Percentiles rank a stretch among this genome's conserved stretches.
phyloP scores from a whole-genome alignment of 2,113 vertebrate species.

The Bolborhynchus lineola region DNA sequence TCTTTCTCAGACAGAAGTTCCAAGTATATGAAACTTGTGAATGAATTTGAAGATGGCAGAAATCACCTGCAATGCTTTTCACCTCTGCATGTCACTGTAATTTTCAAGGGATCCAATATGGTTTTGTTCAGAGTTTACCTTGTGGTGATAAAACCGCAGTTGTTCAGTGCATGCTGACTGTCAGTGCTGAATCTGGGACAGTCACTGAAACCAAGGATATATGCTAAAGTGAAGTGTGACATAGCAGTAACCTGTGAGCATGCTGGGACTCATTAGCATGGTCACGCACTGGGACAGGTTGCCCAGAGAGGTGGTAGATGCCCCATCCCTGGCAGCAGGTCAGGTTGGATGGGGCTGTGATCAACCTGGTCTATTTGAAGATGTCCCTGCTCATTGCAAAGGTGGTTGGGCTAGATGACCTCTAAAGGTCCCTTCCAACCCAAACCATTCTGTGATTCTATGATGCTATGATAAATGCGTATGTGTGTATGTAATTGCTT shows the following conservation, averaged over 20 bases:
- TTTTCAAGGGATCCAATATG: background rate
- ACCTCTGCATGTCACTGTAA: background rate
- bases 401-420: background rate
- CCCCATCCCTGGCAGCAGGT: background rate
- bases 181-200: background rate
- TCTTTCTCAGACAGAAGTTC: background rate
- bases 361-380: background rate
- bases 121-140: background rate
- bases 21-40: background rate
- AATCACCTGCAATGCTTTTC: background rate
- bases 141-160: background rate
- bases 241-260: background rate
- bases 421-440: background rate
- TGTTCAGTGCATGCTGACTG: background rate
- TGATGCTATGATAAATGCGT: background rate
- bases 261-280: background rate
- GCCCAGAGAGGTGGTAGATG: background rate
- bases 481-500: background rate
- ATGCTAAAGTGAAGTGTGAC: background rate
- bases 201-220: background rate
- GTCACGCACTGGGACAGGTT: background rate
- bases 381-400: background rate
- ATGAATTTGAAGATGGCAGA: background rate
- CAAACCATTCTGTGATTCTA: background rate
- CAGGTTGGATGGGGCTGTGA: background rate